A percentile compares a stretch with the other conserved stretches of the same genome.
These are phyloP conservation scores for Cosmia trapezina DNA, from an alignment of 2,888 invertebrate species.

Conservation along the genomic window DNA sequence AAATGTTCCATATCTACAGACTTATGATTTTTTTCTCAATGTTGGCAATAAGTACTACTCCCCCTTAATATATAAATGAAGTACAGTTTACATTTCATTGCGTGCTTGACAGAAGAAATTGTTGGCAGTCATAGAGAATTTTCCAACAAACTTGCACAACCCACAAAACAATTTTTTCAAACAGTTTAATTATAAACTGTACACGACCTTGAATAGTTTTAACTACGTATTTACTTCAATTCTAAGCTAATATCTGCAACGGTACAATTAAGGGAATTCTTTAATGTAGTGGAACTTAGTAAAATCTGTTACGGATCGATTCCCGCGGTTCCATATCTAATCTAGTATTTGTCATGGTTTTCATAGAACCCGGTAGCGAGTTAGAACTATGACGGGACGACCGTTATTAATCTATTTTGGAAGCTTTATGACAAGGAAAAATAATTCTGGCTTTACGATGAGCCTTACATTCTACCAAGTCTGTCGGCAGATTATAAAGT, in stretches of 20 bases:
- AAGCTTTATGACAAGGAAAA: neutral
- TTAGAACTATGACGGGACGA: constrained; percentile 17
- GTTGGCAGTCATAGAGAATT: constrained; percentile 43
- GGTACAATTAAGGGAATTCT: constrained; percentile 40
- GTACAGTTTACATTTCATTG: neutral
- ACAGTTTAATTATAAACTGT: constrained; percentile 26
- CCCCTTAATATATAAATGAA: neutral
- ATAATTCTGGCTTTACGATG: too few species aligned
- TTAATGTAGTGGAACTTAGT: constrained; percentile 37
- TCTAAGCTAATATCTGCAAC: constrained; percentile 28
- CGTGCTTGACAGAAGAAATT: constrained; percentile 33
- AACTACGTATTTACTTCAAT: constrained; percentile 6
- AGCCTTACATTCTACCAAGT: too few species aligned
- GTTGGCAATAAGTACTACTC: too few species aligned
- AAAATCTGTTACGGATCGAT: constrained; percentile 45
- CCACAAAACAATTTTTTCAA: constrained; percentile 16
- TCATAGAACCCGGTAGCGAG: constrained; percentile 31
- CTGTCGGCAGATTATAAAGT: too few species aligned
- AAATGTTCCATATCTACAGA: too few species aligned
- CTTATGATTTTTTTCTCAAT: too few species aligned
- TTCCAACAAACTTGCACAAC: neutral
- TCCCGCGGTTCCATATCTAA: constrained; percentile 45
- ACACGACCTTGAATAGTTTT: constrained; percentile 28
- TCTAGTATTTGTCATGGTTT: constrained; percentile 57
- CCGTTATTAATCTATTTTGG: constrained; percentile 44